Conservation (phyloP, 2,113 vertebrate genomes). For the Tylochromis polylepis region DNA sequence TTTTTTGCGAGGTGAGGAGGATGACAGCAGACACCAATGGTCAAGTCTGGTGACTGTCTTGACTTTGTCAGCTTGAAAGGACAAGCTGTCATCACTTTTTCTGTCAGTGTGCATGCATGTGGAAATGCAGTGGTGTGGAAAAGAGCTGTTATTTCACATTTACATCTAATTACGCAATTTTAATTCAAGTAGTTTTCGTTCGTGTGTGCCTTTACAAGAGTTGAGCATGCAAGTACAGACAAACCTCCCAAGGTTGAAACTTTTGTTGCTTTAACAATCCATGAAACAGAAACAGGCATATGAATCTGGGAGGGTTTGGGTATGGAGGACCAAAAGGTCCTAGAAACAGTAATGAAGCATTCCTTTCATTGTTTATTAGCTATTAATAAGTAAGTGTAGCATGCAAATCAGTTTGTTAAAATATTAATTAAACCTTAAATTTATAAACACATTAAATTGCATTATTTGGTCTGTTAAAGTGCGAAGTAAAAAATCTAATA, state of each 20-base stretch:
- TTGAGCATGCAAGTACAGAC: background rate
- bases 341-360: background rate
- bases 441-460: background rate
- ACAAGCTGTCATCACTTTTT: background rate
- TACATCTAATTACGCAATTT: background rate
- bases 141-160: background rate
- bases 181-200: background rate
- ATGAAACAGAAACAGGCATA: background rate
- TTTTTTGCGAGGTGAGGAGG: slow-evolving; percentile 11
- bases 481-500: too few species aligned
- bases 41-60: too few species aligned
- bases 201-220: background rate
- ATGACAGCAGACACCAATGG: slow-evolving; percentile 28
- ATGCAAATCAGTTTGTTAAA: background rate
- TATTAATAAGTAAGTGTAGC: background rate
- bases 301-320: background rate
- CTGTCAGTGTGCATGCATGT: background rate
- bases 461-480: background rate
- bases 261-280: background rate
- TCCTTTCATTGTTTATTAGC: background rate
- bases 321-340: background rate
- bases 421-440: background rate
- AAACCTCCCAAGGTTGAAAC: background rate
- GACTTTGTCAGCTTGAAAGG: slow-evolving; percentile 8
- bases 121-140: background rate